Conservation (phyloP, 2,113 vertebrate genomes). For the Colistium nudipinnis region DNA sequence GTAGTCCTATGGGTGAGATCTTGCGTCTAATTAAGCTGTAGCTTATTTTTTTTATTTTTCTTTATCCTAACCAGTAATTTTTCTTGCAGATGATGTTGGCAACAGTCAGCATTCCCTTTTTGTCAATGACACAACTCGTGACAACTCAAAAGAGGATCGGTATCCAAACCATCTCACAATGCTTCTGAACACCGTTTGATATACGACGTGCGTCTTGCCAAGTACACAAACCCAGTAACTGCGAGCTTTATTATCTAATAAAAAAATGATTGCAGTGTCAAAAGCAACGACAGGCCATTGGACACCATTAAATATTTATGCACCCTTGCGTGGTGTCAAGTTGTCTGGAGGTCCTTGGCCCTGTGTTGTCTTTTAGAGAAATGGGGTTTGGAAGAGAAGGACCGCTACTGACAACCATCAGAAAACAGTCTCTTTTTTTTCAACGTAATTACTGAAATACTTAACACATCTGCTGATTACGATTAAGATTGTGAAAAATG, state of each 20-base stretch:
- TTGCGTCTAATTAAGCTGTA: background rate
- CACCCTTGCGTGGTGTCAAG: background rate
- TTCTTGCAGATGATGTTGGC: background rate
- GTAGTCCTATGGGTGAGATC: too few species aligned
- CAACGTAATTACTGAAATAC: too few species aligned
- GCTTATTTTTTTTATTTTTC: background rate
- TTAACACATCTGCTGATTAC: too few species aligned
- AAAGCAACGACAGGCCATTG: slow-evolving; percentile 1
- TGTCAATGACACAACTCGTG: background rate
- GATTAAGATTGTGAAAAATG: too few species aligned
- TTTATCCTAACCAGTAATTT: background rate
- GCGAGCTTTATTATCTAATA: background rate
- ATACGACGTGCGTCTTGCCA: background rate
- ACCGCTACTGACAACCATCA: background rate
- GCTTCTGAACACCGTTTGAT: background rate
- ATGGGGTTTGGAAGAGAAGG: background rate
- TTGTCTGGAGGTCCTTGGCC: background rate
- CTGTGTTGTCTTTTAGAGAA: background rate
- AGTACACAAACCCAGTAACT: slow-evolving; percentile 19
- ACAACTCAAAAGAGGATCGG: background rate
- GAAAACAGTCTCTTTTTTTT: too few species aligned
- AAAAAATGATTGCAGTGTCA: slow-evolving; percentile 25
- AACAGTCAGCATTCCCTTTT: background rate
- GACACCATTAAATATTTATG: slow-evolving; percentile 5
- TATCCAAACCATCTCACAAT: background rate